phyloP scores from a whole-genome alignment of 2,113 vertebrate species.

The Morone chrysops region DNA sequence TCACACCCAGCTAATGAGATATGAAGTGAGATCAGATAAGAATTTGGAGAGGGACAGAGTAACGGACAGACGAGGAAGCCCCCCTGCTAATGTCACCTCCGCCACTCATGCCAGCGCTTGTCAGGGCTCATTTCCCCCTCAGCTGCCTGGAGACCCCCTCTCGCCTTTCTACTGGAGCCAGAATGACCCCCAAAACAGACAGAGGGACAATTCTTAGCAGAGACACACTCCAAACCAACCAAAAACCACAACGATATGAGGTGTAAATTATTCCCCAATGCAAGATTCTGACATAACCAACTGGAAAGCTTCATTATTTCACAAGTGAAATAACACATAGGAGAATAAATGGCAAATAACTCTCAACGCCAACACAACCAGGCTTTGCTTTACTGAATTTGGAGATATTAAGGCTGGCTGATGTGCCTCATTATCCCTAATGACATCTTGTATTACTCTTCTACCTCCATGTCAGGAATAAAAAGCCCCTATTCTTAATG shows the following conservation, averaged over 20 bases:
- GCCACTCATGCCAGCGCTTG: constrained; percentile 67
- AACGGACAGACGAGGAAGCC: constrained; percentile 73
- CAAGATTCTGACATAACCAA: constrained; percentile 37
- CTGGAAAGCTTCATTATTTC: constrained; percentile 36
- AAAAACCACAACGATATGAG: constrained; percentile 55
- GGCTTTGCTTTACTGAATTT: constrained; percentile 17
- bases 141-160: constrained; percentile 73
- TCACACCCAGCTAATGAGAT: constrained; percentile 78
- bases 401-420: constrained; percentile 22
- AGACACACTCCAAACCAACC: constrained; percentile 35
- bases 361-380: constrained; percentile 32
- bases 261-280: constrained; percentile 62
- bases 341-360: constrained; percentile 25
- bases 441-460: constrained; percentile 40
- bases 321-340: constrained; percentile 36
- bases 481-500: constrained; percentile 27
- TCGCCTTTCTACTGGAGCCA: constrained; percentile 75
- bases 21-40: constrained; percentile 85
- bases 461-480: constrained; percentile 17
- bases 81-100: constrained; percentile 75
- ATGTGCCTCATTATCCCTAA: constrained; percentile 47
- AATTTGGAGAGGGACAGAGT: constrained; percentile 54
- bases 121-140: constrained; percentile 80
- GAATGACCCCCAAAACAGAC: constrained; percentile 65
- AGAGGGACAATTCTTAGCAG: constrained; percentile 73